Evolutionary conservation across 2,797 vertebrate species (phyloP).

Genomic region (Gallinago nigripennis): DNA sequence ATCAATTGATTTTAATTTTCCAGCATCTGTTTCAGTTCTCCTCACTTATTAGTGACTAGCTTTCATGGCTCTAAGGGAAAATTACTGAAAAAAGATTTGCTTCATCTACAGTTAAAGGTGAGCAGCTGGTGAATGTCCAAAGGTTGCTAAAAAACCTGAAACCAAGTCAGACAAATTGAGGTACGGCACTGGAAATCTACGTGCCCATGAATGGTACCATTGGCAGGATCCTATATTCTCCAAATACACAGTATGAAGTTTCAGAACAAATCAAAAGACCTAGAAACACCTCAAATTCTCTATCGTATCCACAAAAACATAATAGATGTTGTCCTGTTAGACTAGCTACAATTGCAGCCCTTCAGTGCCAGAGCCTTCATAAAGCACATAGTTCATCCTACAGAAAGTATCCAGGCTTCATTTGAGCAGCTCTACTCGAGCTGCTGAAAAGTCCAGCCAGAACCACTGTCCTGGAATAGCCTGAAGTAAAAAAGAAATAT

Average conservation of each 20-base stretch:
- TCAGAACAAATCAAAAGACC: neutral
- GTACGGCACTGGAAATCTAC: neutral
- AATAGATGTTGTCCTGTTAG: neutral
- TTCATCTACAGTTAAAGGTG: neutral
- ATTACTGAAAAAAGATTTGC: neutral
- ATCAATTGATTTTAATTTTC: conserved; percentile 50
- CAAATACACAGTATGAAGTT: neutral
- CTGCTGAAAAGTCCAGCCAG: neutral
- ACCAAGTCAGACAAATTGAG: neutral
- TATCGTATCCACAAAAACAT: neutral
- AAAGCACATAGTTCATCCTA: accelerated
- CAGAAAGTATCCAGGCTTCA: neutral
- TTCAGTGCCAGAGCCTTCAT: neutral
- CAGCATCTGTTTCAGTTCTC: conserved; percentile 25
- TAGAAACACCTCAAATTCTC: neutral
- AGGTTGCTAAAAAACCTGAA: neutral
- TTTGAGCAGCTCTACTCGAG: neutral
- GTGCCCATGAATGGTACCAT: neutral
- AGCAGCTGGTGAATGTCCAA: neutral
- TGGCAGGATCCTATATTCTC: neutral
- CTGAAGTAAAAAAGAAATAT: neutral
- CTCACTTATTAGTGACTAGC: neutral
- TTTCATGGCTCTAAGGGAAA: neutral
- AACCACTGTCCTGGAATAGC: neutral
- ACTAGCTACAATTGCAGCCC: neutral